A percentile compares a stretch with the other conserved stretches of the same genome.
Evolutionary conservation across 2,888 invertebrate species (phyloP).

Genomic region (Apodemia zela): DNA sequence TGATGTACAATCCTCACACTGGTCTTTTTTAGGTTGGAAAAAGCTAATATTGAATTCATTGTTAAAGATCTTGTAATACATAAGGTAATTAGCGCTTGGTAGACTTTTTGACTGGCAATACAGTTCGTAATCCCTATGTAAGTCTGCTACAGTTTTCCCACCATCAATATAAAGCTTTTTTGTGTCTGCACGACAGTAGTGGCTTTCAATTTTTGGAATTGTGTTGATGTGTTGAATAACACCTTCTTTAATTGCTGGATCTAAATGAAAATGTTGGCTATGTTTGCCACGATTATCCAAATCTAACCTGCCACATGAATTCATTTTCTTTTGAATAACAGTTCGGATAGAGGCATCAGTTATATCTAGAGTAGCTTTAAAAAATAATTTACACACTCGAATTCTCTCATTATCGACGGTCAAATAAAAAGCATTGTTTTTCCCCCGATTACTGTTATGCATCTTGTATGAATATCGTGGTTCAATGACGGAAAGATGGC

Average conservation of each 20-base stretch:
- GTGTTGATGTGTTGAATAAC: conserved; percentile 34
- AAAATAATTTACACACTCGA: conserved; percentile 24
- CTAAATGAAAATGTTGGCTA: conserved; percentile 27
- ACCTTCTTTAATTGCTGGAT: conserved; percentile 18
- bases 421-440: conserved; percentile 36
- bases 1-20: conserved; percentile 6
- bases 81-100: conserved; percentile 23
- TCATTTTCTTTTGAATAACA: conserved; percentile 17
- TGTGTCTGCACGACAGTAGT: conserved; percentile 34
- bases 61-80: conserved; percentile 29
- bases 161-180: conserved; percentile 37
- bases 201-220: conserved; percentile 37
- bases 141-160: conserved; percentile 31
- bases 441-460: conserved; percentile 28
- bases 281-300: conserved; percentile 37
- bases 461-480: conserved; percentile 32
- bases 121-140: conserved; percentile 34
- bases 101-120: conserved; percentile 28
- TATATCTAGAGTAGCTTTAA: conserved; percentile 23
- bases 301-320: conserved; percentile 15
- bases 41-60: conserved; percentile 28
- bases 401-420: conserved; percentile 25
- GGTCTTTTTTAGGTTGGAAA: conserved; percentile 29
- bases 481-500: conserved; percentile 26
- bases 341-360: conserved; percentile 25